Conservation (phyloP, 1,140 invertebrate genomes). For the Trypoxylus dichotomus region DNA sequence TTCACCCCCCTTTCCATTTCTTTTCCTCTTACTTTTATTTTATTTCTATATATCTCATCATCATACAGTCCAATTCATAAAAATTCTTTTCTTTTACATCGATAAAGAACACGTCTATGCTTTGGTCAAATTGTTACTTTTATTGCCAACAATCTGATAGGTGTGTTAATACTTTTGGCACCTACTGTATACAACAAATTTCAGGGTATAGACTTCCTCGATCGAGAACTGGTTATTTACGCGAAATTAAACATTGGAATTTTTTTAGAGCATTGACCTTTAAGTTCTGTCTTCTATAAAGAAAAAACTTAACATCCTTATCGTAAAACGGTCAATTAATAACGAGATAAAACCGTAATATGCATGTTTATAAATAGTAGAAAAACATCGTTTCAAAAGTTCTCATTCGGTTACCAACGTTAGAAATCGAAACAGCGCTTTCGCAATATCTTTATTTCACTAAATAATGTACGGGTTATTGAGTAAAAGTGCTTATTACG, state of each 20-base stretch:
- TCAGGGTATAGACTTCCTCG: not conserved
- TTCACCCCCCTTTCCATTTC: too few relatives aligned
- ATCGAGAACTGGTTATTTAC: not conserved
- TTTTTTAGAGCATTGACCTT: slow-evolving; percentile 16
- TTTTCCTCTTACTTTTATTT: too few relatives aligned
- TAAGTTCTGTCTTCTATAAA: not conserved
- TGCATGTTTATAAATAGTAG: not conserved
- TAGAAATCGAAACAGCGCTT: not conserved
- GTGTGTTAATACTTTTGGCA: not conserved
- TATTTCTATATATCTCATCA: too few relatives aligned
- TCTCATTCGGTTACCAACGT: not conserved
- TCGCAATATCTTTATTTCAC: not conserved
- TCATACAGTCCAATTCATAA: too few relatives aligned
- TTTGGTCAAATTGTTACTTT: too few relatives aligned
- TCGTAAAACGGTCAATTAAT: not conserved
- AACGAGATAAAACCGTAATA: not conserved
- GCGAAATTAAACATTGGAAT: not conserved
- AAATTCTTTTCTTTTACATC: too few relatives aligned
- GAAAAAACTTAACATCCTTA: not conserved
- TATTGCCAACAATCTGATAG: too few relatives aligned
- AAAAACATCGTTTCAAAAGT: slow-evolving; percentile 4
- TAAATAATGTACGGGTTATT: not conserved
- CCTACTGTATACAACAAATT: not conserved
- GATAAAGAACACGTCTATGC: too few relatives aligned
- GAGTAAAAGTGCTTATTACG: not conserved